Evolutionary conservation across 2,888 invertebrate genomes (phyloP).

Genomic region (Carabus problematicus): DNA sequence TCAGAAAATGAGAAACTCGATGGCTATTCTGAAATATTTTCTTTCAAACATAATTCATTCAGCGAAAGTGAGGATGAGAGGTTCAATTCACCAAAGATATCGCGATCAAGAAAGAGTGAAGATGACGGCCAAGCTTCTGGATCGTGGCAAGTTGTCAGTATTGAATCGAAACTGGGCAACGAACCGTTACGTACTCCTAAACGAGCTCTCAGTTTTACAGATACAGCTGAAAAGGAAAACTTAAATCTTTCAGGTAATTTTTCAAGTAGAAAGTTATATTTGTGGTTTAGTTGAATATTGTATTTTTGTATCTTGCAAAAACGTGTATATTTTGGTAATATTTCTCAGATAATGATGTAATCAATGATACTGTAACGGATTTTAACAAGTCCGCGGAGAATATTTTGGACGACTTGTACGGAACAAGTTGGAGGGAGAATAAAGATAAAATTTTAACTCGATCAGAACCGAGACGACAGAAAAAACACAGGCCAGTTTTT

Average conservation of each 20-base stretch:
- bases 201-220: not conserved
- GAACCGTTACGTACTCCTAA: slow-evolving; percentile 17
- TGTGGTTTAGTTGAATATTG: slow-evolving; percentile 30
- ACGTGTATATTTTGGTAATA: slow-evolving; percentile 41
- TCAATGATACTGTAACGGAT: slow-evolving; percentile 24
- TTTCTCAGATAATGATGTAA: slow-evolving; percentile 29
- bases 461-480: slow-evolving; percentile 47
- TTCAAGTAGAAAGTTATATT: no score
- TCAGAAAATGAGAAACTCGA: slow-evolving; percentile 35
- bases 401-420: slow-evolving; percentile 55
- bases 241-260: not conserved
- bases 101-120: not conserved
- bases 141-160: slow-evolving; percentile 27
- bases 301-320: slow-evolving; percentile 36
- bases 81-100: slow-evolving; percentile 13
- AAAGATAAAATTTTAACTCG: slow-evolving; percentile 51
- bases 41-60: slow-evolving; percentile 32
- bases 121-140: slow-evolving; percentile 19
- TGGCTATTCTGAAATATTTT: slow-evolving; percentile 37
- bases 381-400: slow-evolving; percentile 42
- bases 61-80: slow-evolving; percentile 34
- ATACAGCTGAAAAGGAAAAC: not conserved
- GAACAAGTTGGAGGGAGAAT: slow-evolving; percentile 54
- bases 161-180: slow-evolving; percentile 23
- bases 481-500: slow-evolving; percentile 21